A percentile compares a stretch with the other conserved stretches of the same genome.
Evolutionary conservation across 2,113 vertebrate species (phyloP).

Genomic region (Candoia aspera): DNA sequence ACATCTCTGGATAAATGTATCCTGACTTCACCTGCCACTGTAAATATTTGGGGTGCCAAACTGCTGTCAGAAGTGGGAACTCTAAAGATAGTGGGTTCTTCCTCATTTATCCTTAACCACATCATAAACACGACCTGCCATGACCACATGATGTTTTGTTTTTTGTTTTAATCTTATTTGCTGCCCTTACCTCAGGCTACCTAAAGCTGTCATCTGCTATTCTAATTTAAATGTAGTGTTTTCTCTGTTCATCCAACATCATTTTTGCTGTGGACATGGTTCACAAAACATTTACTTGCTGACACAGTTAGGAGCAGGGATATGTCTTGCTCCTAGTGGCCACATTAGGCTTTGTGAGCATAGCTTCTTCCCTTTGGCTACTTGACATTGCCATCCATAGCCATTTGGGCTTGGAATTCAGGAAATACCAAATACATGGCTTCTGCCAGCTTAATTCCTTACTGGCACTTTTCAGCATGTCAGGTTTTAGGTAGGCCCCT

Average conservation of each 20-base stretch:
- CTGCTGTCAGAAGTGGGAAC: background rate
- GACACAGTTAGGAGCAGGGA: background rate
- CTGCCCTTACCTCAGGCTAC: background rate
- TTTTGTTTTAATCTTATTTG: background rate
- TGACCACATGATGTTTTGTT: background rate
- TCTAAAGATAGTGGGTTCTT: background rate
- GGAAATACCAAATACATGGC: background rate
- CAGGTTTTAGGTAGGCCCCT: background rate
- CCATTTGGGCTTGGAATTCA: background rate
- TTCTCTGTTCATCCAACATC: background rate
- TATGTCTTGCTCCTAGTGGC: background rate
- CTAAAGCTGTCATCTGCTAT: background rate
- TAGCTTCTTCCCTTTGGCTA: background rate
- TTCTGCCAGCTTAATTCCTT: background rate
- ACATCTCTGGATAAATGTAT: slow-evolving; percentile 14
- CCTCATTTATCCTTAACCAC: background rate
- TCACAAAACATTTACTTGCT: background rate
- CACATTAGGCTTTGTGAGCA: background rate
- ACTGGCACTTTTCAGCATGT: background rate
- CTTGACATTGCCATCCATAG: background rate
- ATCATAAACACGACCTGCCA: background rate
- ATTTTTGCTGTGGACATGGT: background rate
- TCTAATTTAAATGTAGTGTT: background rate
- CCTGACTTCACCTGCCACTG: background rate
- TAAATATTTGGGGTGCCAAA: background rate